Base-by-base conservation (phyloP, 1,140 invertebrate genomes). In the Bombyx mandarina region DNA sequence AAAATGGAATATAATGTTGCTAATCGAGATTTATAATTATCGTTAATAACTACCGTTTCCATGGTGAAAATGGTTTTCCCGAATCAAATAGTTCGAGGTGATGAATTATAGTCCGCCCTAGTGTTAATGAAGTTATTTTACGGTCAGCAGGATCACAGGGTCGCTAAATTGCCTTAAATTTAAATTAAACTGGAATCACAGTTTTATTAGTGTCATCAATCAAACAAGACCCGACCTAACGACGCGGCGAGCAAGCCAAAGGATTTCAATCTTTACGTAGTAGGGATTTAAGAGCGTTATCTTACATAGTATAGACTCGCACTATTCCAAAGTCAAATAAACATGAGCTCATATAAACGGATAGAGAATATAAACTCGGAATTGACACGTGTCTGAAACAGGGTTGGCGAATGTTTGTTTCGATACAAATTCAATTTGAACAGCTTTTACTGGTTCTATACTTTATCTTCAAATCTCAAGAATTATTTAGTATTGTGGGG, bases 141-240 rank as follows among this genome's bases (percentile, higher is more conserved):
- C 76, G 80, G 80, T 79, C 79, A 83, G 71, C 73, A 60, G 69
- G 72, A 76, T 67, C 67, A 67, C 79, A 68, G 72, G 70, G 68
- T 65, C 68, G 73, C 72, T 77, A 80, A 86, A 86, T 83, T 86
- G 79, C 79, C 77, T 86, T 83, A 86, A 86, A 86, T 86, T 85
- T 79, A 86, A 86, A 86, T 86, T 86, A 86, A 86, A 83, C 80
- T 79, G 79, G 80, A 86, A 83, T 86, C 79, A 78, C 79, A 79
- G 74, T 86, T 86, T 85, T 86, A 86, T 86, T 86, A 86, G 75
- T 69, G 67, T 82, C 81, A 86, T 86, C 83, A 86, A 86, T 86
- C 83, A 85, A 85, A 84, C 68, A 67, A 76, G 75, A 76, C 69
- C 75, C 75, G 69, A 79, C 75, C 70, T 69, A 56, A 48, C 45